Evolutionary conservation across 1,140 invertebrate genomes (phyloP), one percentile per base, ranked within the genome.

Genomic region (Zaprionus taronus): DNA sequence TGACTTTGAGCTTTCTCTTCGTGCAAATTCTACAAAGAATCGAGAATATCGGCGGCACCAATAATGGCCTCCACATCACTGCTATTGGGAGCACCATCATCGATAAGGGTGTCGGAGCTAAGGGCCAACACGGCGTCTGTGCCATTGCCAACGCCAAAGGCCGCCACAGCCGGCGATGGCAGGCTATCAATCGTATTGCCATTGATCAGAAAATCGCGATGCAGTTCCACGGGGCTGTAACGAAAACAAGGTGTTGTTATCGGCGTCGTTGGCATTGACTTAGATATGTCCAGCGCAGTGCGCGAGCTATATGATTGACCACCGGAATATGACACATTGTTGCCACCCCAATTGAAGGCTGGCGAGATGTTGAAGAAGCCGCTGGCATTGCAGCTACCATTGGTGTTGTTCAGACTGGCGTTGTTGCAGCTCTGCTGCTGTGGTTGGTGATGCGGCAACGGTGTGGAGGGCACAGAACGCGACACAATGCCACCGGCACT

Each of bases 221-320:
- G 94, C 69, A 91, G 67, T 47, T 93, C 92, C 0, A 79, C 76
- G 4, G 92, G 89, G 80, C 94, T 95, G 80, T 95, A 95, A 51
- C 94, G 94, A 81, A 95, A 95, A 20, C 94, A 93, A 17, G 91
- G 93, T 28, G 86, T 92, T 11, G 89, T 91, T 64, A 91, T 92
- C 36, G 95, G 95, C 44, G 95, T 96, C 3, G 95, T 95, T 56
- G 95, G 95, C 92, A 95, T 95, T 0, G 95, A 95, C 79, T 95
- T 95, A 2, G 95, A 95, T 57, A 94, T 94, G 77, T 93, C 91
- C 47, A 90, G 72, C 0, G 77, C 62, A 61, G 77, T 83, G 31
- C 87, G 80, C 12, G 85, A 31, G 31, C 53, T 64, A 24, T 78
- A 83, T 14, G 74, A 62, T 14, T 76, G 71, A 6, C 64, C 64